Evolutionary conservation across 1,140 invertebrate species (phyloP).

Genomic region (Himalopsyche phryganea): DNA sequence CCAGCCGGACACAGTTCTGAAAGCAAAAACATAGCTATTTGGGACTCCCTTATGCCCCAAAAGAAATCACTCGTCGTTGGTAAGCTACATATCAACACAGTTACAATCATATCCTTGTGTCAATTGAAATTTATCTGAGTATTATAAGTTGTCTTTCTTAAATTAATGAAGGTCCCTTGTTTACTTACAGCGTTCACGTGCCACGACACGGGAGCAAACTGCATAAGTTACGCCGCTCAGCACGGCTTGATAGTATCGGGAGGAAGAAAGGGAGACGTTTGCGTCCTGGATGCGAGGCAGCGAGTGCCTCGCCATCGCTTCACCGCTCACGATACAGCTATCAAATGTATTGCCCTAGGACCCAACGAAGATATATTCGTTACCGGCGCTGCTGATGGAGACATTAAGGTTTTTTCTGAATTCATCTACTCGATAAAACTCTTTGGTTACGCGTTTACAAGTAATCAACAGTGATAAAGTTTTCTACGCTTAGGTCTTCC

Average conservation of each 20-base stretch:
- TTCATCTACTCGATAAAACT: too few species aligned
- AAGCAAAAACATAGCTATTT: slow-evolving; percentile 95
- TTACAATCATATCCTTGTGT: too few species aligned
- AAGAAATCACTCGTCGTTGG: slow-evolving; percentile 89
- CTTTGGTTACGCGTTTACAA: too few species aligned
- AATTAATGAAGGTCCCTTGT: too few species aligned
- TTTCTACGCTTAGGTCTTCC: too few species aligned
- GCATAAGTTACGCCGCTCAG: slow-evolving; percentile 86
- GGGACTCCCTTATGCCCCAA: slow-evolving; percentile 96
- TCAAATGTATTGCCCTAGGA: slow-evolving; percentile 93
- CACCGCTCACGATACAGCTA: slow-evolving; percentile 86
- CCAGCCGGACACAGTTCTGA: slow-evolving; percentile 92
- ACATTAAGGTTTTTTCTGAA: slow-evolving; percentile 90
- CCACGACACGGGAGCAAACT: slow-evolving; percentile 87
- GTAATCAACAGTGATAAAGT: too few species aligned
- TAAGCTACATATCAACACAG: slow-evolving; percentile 39
- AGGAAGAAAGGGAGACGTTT: slow-evolving; percentile 94
- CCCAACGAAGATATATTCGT: slow-evolving; percentile 95
- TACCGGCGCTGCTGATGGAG: slow-evolving; percentile 96
- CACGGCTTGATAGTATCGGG: slow-evolving; percentile 90
- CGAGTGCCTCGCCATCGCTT: slow-evolving; percentile 84
- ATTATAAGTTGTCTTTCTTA: too few species aligned
- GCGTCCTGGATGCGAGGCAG: slow-evolving; percentile 91
- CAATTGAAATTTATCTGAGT: too few species aligned
- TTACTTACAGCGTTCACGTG: slow-evolving; percentile 75